Base-by-base conservation (phyloP, 2,113 vertebrate genomes). In the Oryzias javanicus region DNA sequence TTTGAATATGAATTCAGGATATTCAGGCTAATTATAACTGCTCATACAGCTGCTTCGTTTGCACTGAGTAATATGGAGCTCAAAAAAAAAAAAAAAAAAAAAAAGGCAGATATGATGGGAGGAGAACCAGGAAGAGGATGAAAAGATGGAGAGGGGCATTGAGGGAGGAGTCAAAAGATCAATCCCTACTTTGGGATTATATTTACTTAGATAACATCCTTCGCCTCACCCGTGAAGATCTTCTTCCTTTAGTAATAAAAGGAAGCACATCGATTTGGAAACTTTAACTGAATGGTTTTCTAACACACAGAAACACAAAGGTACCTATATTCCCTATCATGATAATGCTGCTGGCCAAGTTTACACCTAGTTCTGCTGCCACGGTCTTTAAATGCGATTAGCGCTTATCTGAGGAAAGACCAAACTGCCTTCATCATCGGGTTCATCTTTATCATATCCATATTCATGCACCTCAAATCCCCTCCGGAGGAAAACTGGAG, bases 101-200 rank as follows among this genome's bases (percentile, higher is more conserved):
- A 82, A 85, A 73, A 67, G 55, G 53, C 27, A 10, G 19, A 67
- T 44, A 67, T 67, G 68, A 67, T 41, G 22, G 60, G 45, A 74
- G 45, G 51, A 74, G 57, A 60, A 60, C 48, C 41, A 57, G 20
- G 56, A 61, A 16, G 42, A 64, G 48, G 46, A 57, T 45, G 60
- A 48, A 58, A 25, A 65, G 45, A 65, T 41, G 52, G 61, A 72
- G 65, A 75, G 53, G 55, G 56, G 27, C 12, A 14, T 67, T 53
- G 50, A 73, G 56, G 80, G 79, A 77, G 83, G 82, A 85, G 89
- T 86, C 69, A 65, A 70, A 56, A 86, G 80, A 89, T 90, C 81
- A 87, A 81, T 86, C 77, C 74, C 48, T 74, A 76, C 74, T 83
- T 88, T 82, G 62, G 89, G 90, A 90, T 91, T 89, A 91, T 67